These are phyloP conservation scores for Choloepus didactylus DNA, from an alignment of 2,797 vertebrate species.

Conservation along the genomic window DNA sequence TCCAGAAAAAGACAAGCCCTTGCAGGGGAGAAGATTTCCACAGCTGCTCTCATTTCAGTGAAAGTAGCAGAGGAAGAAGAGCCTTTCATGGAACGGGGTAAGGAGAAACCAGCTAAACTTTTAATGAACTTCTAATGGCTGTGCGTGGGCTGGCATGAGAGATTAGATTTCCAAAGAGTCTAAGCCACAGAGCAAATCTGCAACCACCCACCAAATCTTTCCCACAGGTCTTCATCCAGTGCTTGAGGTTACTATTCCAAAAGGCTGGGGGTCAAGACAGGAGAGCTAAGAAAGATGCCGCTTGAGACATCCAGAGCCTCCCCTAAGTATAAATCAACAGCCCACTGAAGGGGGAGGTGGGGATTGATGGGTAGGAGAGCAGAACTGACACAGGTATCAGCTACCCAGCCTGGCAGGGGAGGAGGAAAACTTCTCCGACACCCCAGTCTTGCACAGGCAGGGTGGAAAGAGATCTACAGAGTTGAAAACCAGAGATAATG, in stretches of 20 bases:
- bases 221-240: neutral
- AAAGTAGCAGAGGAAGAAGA: neutral
- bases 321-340: too few species aligned
- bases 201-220: slow-evolving; percentile 51
- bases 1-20: slow-evolving; percentile 51
- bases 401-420: too few species aligned
- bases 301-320: neutral
- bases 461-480: neutral
- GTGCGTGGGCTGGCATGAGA: slow-evolving; percentile 53
- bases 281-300: neutral
- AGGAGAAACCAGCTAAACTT: slow-evolving; percentile 60
- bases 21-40: slow-evolving; percentile 7
- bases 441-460: neutral
- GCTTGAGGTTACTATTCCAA: neutral
- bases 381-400: neutral
- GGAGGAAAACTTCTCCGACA: neutral
- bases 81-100: neutral
- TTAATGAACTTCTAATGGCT: slow-evolving; percentile 67
- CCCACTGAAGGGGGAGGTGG: neutral
- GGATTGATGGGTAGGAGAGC: neutral
- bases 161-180: slow-evolving; percentile 61
- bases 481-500: neutral
- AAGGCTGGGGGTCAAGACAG: neutral
- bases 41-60: slow-evolving; percentile 37
- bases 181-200: slow-evolving; percentile 69